Conservation (phyloP, 2,888 invertebrate genomes). For the Stenodema calcarata region DNA sequence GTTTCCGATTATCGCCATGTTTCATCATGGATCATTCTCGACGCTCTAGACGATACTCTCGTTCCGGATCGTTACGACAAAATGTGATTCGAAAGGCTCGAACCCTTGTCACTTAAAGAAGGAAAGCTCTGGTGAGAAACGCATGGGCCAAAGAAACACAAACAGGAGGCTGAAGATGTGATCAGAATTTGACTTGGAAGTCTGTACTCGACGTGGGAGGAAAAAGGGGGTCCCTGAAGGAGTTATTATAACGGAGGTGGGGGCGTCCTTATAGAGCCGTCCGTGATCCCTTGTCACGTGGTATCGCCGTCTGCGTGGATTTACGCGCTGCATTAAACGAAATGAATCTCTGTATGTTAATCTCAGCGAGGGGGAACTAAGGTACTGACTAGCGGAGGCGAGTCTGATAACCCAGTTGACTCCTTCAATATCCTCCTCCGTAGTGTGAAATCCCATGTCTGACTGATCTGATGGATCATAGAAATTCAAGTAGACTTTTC, state of each 20-base stretch:
- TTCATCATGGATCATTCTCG: too few species aligned
- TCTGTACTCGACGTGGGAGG: background rate
- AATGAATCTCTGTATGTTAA: conserved; percentile 51
- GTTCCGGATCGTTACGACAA: too few species aligned
- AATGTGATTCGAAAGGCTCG: background rate
- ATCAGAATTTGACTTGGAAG: conserved; percentile 29
- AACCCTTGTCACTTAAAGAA: background rate
- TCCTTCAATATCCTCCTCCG: background rate
- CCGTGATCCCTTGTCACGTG: conserved; percentile 3
- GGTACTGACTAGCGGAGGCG: background rate
- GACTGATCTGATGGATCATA: too few species aligned
- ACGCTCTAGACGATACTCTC: too few species aligned
- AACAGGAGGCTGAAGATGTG: background rate
- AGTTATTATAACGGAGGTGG: background rate
- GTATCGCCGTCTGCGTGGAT: conserved; percentile 42
- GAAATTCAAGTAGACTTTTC: too few species aligned
- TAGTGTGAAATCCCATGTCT: background rate
- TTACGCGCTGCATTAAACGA: conserved; percentile 49
- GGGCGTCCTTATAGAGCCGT: conserved; percentile 34
- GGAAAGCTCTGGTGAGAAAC: background rate
- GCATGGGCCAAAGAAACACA: background rate
- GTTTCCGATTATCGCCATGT: too few species aligned
- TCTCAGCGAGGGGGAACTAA: background rate
- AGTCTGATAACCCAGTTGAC: background rate
- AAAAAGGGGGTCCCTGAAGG: background rate